Base-by-base conservation (phyloP, 2,888 invertebrate species). In the Scaeva pyrastri region DNA sequence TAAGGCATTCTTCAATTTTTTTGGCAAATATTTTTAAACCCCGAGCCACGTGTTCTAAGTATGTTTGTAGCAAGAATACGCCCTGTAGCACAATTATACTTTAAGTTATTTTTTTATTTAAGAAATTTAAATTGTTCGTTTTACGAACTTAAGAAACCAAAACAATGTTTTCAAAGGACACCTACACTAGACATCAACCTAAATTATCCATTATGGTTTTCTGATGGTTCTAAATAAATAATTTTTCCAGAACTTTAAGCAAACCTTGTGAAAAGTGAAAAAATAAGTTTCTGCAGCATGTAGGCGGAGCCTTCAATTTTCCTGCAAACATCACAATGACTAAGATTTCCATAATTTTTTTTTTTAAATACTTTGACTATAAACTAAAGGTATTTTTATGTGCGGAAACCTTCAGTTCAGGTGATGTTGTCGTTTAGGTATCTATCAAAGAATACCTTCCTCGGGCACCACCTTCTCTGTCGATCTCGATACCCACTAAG, bases 281-380 rank as follows among this genome's bases (percentile, higher is more conserved):
- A 36, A 60, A 62, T 7, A 62, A 62, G 43, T 62, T 62, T 43
- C 41, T 23, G 21, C 5, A 23, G 43, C 62, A 43, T 43, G 23
- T 62, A 43, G 26, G 26, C 36, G 12, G 19, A 10, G 21, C 4
- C 43, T 58, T 58, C 12, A 39, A 58, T 58, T 10, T 45, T 26
- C 16, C 39, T 26, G 2, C 11, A 23, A n/a, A 10, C 14, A n/a
- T 2, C 41, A 21, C 8, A 39, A 36, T 58, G 50, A 21, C 8
- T 62, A 6, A 60, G 21, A 19, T 21, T 7, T 58, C 41, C 8
- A 41, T 41, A 21, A 19, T 12, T 31, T 31, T 31, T 31, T 31
- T 8, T 39, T 58, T 36, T 19, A 19, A 39, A 16, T 58, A 16
- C 58, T 58, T 36, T 36, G 12, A 19, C 21, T 21, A 50, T 50